A percentile compares a stretch with the other conserved stretches of the same genome.
Evolutionary conservation across 2,113 vertebrate genomes (phyloP).

Genomic region (Phyllopteryx taeniolatus): DNA sequence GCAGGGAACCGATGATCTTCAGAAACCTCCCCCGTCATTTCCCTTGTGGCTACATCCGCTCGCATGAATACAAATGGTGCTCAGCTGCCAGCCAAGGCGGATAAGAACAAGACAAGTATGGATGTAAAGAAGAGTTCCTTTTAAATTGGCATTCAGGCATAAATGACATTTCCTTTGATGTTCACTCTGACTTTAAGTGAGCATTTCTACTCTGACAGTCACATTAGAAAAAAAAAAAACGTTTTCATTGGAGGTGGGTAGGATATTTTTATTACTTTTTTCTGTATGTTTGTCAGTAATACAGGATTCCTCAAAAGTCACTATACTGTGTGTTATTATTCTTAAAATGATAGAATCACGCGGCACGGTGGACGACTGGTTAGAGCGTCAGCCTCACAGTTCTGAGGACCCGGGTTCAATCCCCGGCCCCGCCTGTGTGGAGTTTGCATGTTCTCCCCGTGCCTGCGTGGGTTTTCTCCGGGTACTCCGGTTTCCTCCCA

Average conservation of each 20-base stretch:
- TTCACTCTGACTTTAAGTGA: neutral
- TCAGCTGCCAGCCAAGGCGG: neutral
- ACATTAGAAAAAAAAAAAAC: neutral
- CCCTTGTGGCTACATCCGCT: conserved; percentile 27
- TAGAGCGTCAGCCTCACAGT: too few species aligned
- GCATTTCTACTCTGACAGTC: neutral
- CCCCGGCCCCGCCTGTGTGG: too few species aligned
- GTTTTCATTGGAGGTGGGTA: neutral
- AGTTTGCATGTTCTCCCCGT: too few species aligned
- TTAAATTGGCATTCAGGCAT: neutral
- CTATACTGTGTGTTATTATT: too few species aligned
- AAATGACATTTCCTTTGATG: neutral
- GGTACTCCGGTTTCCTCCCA: too few species aligned
- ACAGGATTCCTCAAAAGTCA: too few species aligned
- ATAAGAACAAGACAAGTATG: conserved; percentile 20
- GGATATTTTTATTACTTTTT: neutral
- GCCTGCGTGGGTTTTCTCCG: too few species aligned
- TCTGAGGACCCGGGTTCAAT: too few species aligned
- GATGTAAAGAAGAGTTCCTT: conserved; percentile 1
- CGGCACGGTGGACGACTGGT: too few species aligned
- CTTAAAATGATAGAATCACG: too few species aligned
- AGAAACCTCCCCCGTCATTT: conserved; percentile 30
- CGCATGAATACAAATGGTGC: conserved; percentile 37
- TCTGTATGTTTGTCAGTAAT: neutral
- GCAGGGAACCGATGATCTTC: conserved; percentile 45